Percentiles rank a stretch among this genome's conserved stretches.
phyloP scores from a whole-genome alignment of 1,140 invertebrate species.

The Teleopsis dalmanni region DNA sequence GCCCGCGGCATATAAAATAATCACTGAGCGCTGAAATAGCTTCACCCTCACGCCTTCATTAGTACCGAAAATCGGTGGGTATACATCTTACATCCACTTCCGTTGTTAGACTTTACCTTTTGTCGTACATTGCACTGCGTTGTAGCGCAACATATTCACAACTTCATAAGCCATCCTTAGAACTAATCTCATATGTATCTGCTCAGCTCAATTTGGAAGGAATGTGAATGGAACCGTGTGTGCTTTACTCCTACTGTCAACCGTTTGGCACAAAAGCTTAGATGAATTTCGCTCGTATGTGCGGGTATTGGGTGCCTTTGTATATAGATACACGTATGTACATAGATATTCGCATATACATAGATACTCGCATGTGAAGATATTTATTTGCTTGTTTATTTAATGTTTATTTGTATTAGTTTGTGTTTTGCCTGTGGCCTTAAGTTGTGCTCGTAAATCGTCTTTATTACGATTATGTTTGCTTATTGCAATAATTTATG shows the following conservation, averaged over 20 bases:
- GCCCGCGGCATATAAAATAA: conserved; percentile 12
- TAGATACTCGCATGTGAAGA: neutral
- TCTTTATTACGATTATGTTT: conserved; percentile 18
- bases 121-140: neutral
- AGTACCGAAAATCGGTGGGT: too few relatives aligned
- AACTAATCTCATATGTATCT: too few relatives aligned
- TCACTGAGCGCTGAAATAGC: conserved; percentile 8
- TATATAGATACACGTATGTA: neutral
- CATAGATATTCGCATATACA: neutral
- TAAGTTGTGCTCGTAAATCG: conserved; percentile 16
- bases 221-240: too few relatives aligned
- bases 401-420: neutral
- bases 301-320: too few relatives aligned
- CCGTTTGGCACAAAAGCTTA: too few relatives aligned
- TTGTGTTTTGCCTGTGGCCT: neutral
- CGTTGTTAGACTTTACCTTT: neutral
- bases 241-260: too few relatives aligned
- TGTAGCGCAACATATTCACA: too few relatives aligned
- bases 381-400: neutral
- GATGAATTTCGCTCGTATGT: too few relatives aligned
- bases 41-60: too few relatives aligned
- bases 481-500: conserved; percentile 17
- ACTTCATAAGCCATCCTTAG: too few relatives aligned
- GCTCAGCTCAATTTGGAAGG: too few relatives aligned
- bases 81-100: neutral